Conservation (phyloP, 2,888 invertebrate species). For the Macaria notata region DNA sequence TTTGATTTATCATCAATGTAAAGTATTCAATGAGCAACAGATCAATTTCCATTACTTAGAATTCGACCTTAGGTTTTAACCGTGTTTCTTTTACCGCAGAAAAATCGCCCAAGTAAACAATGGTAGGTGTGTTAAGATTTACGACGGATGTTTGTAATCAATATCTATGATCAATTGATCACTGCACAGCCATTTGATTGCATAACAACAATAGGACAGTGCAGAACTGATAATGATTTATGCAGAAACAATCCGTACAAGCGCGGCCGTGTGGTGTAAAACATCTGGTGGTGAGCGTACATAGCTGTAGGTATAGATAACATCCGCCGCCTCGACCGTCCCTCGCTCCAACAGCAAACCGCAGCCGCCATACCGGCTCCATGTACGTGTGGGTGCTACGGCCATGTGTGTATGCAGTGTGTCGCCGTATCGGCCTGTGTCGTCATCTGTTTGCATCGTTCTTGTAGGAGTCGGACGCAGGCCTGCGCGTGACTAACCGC, state of each 20-base stretch:
- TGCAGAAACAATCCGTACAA: neutral
- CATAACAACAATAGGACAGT: conserved; percentile 2
- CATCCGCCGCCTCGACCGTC: conserved; percentile 26
- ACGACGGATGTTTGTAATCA: conserved; percentile 2
- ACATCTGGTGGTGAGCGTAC: conserved; percentile 12
- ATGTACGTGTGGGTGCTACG: conserved; percentile 7
- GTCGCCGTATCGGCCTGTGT: conserved; percentile 38
- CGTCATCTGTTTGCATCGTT: conserved; percentile 56
- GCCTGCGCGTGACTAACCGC: conserved; percentile 73
- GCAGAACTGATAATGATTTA: neutral
- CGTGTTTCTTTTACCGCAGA: no score
- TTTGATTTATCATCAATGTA: no score
- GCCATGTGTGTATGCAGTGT: conserved; percentile 31
- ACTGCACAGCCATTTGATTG: neutral
- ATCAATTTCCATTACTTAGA: no score
- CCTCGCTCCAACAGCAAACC: conserved; percentile 25
- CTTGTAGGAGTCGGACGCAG: conserved; percentile 55
- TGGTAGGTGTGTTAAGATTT: conserved; percentile 1
- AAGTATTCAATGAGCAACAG: no score
- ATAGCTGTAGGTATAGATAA: conserved; percentile 7
- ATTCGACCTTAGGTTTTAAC: no score
- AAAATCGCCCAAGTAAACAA: no score
- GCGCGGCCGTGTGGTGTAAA: neutral
- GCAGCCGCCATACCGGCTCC: conserved; percentile 23
- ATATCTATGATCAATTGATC: conserved; percentile 6